These are phyloP conservation scores for Deilephila porcellus DNA, from an alignment of 2,888 invertebrate genomes.

Conservation along the genomic window DNA sequence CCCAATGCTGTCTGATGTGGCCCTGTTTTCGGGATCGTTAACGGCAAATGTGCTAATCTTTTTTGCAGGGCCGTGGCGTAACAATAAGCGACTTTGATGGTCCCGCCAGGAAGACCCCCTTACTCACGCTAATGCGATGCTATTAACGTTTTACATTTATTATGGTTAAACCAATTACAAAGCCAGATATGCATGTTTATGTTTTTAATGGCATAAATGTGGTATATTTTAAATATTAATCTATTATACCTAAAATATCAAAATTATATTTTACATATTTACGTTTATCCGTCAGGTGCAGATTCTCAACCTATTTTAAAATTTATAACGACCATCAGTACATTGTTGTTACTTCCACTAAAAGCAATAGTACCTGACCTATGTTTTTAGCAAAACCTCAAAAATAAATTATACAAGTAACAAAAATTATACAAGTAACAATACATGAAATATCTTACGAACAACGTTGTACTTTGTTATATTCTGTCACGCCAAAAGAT, in stretches of 20 bases:
- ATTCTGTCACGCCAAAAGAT: too few relatives aligned
- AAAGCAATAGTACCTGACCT: too few relatives aligned
- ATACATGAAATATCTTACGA: too few relatives aligned
- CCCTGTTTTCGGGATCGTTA: constrained; percentile 81
- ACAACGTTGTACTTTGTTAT: too few relatives aligned
- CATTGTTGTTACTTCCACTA: too few relatives aligned
- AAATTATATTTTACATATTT: neutral
- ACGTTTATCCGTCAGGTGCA: neutral
- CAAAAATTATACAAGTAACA: too few relatives aligned
- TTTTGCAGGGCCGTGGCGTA: constrained; percentile 71
- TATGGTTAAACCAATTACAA: constrained; percentile 50
- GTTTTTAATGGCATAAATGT: constrained; percentile 35
- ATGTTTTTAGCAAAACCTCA: too few relatives aligned
- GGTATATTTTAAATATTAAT: neutral
- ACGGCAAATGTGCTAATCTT: constrained; percentile 82
- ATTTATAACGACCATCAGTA: too few relatives aligned
- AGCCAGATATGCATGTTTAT: constrained; percentile 46
- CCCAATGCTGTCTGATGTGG: constrained; percentile 71
- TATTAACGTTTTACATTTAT: constrained; percentile 69
- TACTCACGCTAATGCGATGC: constrained; percentile 65
- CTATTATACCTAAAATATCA: neutral
- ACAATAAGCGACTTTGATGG: constrained; percentile 71
- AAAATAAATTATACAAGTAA: too few relatives aligned
- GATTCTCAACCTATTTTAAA: too few relatives aligned
- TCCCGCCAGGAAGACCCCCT: constrained; percentile 60